Conservation (phyloP, 2,888 invertebrate genomes). For the Hesperia comma region DNA sequence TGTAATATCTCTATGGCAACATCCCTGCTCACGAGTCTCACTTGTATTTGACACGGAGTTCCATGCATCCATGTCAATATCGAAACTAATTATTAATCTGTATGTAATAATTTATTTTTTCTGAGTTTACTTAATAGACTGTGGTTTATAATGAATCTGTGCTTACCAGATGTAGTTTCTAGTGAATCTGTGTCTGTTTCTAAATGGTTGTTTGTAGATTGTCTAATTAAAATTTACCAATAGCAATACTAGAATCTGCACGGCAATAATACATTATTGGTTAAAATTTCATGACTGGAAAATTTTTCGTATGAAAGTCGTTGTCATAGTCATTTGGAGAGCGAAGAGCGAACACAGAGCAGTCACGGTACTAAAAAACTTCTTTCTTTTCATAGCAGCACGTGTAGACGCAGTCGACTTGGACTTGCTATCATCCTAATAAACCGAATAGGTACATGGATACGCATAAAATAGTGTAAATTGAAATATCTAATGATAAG, state of each 20-base stretch:
- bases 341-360: conserved; percentile 17
- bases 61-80: no score
- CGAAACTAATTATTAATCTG: no score
- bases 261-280: not conserved
- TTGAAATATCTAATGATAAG: not conserved
- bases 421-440: conserved; percentile 56
- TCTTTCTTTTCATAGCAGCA: conserved; percentile 77
- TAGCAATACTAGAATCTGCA: not conserved
- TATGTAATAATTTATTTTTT: no score
- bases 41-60: no score
- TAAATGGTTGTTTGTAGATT: not conserved
- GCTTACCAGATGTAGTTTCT: not conserved
- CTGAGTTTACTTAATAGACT: no score
- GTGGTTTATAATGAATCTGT: not conserved
- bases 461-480: not conserved
- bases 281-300: conserved; percentile 10
- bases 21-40: no score
- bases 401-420: conserved; percentile 79
- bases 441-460: conserved; percentile 50
- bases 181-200: not conserved
- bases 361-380: conserved; percentile 39
- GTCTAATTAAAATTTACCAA: not conserved
- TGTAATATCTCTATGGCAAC: no score
- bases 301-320: conserved; percentile 14
- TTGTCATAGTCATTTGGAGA: conserved; percentile 26